Evolutionary conservation across 2,888 invertebrate genomes (phyloP).

Genomic region (Heteropelma amictum): DNA sequence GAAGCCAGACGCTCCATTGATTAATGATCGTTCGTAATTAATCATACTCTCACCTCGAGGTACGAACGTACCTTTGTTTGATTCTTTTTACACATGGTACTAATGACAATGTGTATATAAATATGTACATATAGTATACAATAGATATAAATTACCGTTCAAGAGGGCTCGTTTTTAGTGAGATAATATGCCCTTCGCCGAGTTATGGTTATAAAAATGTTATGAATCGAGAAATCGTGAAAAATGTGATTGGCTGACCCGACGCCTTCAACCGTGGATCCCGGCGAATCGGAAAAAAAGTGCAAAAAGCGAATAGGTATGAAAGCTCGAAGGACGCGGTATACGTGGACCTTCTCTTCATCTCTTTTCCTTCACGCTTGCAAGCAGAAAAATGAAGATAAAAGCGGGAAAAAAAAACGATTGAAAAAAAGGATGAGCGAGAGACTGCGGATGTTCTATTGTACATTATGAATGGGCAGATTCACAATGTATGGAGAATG

Average conservation of each 20-base stretch:
- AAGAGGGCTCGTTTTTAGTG: background rate
- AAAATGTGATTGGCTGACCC: conserved; percentile 26
- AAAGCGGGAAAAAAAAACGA: background rate
- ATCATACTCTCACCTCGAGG: conserved; percentile 42
- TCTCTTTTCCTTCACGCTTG: conserved; percentile 3
- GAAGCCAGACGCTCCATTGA: conserved; percentile 25
- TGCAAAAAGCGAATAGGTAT: conserved; percentile 5
- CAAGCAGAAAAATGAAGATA: conserved; percentile 10
- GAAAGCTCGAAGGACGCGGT: conserved; percentile 4
- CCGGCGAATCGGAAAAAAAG: background rate
- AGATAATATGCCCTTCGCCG: background rate
- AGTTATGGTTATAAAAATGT: conserved; percentile 2
- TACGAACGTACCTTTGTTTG: background rate
- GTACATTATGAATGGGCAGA: conserved; percentile 14
- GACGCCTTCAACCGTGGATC: background rate
- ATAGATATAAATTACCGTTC: background rate
- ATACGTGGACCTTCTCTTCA: background rate
- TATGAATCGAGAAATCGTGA: conserved; percentile 39
- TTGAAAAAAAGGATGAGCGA: background rate
- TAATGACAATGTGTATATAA: background rate
- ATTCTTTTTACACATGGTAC: background rate
- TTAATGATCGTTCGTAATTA: conserved; percentile 51
- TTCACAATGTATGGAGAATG: conserved; percentile 14
- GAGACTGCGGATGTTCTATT: conserved; percentile 17
- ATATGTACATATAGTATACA: background rate